Evolutionary conservation across 2,888 invertebrate species (phyloP).

Genomic region (Drosophila fulvimacula): DNA sequence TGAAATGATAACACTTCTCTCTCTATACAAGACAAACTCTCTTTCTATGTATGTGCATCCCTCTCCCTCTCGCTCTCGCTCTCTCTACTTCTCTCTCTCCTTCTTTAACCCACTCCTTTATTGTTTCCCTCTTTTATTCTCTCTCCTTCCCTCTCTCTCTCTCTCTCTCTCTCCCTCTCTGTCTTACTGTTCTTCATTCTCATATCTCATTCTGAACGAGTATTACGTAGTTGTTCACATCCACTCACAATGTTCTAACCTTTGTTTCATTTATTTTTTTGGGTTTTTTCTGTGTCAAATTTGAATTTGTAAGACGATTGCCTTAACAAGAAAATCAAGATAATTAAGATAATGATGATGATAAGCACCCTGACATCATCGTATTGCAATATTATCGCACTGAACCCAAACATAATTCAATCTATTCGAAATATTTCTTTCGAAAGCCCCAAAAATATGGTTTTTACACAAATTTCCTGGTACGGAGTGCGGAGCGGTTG

Average conservation of each 20-base stretch:
- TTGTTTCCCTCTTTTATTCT: not conserved
- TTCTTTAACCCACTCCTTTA: not conserved
- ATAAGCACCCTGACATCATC: constrained; percentile 11
- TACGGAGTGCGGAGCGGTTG: not conserved
- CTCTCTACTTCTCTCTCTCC: not conserved
- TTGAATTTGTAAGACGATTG: not conserved
- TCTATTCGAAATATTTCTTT: constrained; percentile 7
- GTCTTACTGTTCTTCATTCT: not conserved
- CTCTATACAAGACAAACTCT: too few species aligned
- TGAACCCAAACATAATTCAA: constrained; percentile 1
- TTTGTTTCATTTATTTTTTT: not conserved
- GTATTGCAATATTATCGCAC: constrained; percentile 4
- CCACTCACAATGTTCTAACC: not conserved
- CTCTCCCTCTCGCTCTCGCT: not conserved
- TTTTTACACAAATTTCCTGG: not conserved
- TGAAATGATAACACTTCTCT: too few species aligned
- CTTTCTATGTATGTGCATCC: not conserved
- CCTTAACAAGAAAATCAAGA: constrained; percentile 1
- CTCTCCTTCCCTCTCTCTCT: not conserved
- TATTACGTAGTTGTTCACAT: not conserved
- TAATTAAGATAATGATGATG: constrained; percentile 19
- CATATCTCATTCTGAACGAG: not conserved
- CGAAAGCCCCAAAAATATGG: not conserved
- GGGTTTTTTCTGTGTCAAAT: not conserved
- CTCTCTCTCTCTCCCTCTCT: not conserved